A percentile compares a stretch with the other conserved stretches of the same genome.
These are phyloP conservation scores for Oriolus oriolus DNA, from an alignment of 2,113 vertebrate species.

Conservation along the genomic window DNA sequence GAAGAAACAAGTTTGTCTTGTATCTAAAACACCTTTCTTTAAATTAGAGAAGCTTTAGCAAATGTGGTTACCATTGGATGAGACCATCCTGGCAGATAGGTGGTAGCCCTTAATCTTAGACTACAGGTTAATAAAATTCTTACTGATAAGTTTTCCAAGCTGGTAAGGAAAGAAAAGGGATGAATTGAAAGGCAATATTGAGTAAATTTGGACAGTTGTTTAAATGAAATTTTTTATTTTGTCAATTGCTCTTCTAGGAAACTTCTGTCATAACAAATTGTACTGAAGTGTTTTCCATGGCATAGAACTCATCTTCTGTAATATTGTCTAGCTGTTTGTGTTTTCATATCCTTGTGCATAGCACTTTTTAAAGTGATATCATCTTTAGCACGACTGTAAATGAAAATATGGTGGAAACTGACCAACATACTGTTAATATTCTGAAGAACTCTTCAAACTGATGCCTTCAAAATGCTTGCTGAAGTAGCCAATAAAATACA, in stretches of 20 bases:
- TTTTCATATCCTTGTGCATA: not conserved
- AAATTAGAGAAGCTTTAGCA: not conserved
- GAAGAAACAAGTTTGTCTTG: not conserved
- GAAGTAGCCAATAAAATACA: not conserved
- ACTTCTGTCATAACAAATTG: not conserved
- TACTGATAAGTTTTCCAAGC: not conserved
- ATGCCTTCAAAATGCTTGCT: not conserved
- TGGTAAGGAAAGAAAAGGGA: not conserved
- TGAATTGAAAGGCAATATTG: not conserved
- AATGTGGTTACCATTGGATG: not conserved
- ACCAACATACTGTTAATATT: not conserved
- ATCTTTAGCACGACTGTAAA: not conserved
- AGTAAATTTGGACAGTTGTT: not conserved
- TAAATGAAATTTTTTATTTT: not conserved
- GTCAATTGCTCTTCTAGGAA: not conserved
- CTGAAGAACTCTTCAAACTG: not conserved
- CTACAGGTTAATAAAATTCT: not conserved
- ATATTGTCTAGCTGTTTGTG: not conserved
- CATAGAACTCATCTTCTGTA: not conserved
- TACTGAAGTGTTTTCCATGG: not conserved
- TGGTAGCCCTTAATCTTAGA: not conserved
- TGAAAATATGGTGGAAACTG: not conserved
- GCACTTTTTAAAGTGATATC: not conserved
- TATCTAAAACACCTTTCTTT: not conserved
- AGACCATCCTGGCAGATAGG: not conserved